A percentile compares a stretch with the other conserved stretches of the same genome.
Conservation (phyloP, 2,797 vertebrate genomes). For the Labroides dimidiatus region DNA sequence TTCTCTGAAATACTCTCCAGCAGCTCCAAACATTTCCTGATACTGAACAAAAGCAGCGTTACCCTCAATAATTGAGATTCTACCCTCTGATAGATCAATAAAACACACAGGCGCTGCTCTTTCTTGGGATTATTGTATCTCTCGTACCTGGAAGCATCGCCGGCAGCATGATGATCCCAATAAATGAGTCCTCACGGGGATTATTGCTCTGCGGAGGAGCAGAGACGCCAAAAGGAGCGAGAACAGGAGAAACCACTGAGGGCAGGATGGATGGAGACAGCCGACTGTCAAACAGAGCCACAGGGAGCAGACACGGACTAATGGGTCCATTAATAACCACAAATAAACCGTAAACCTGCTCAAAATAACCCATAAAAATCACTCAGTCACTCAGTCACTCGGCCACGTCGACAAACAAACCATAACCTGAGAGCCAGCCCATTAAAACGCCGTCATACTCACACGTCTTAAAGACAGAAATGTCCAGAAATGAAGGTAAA, state of each 20-base stretch:
- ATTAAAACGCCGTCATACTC: too few relatives aligned
- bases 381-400: conserved; percentile 27
- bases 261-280: conserved; percentile 5
- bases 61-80: conserved; percentile 41
- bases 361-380: conserved; percentile 2
- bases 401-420: conserved; percentile 8
- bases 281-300: neutral
- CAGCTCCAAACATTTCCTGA: neutral
- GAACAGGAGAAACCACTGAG: neutral
- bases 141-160: conserved; percentile 42
- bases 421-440: too few relatives aligned
- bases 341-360: conserved; percentile 27
- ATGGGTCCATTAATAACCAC: conserved; percentile 18
- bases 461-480: too few relatives aligned
- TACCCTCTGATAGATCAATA: conserved; percentile 33
- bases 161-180: conserved; percentile 38
- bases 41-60: conserved; percentile 16
- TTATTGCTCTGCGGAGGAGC: conserved; percentile 20
- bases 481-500: too few relatives aligned
- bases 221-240: neutral
- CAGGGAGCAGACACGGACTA: neutral
- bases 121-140: conserved; percentile 38
- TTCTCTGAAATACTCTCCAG: conserved; percentile 25
- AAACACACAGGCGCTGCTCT: conserved; percentile 35
- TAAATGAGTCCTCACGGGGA: conserved; percentile 35